Evolutionary conservation across 2,113 vertebrate genomes (phyloP).

Genomic region (Gobius niger): DNA sequence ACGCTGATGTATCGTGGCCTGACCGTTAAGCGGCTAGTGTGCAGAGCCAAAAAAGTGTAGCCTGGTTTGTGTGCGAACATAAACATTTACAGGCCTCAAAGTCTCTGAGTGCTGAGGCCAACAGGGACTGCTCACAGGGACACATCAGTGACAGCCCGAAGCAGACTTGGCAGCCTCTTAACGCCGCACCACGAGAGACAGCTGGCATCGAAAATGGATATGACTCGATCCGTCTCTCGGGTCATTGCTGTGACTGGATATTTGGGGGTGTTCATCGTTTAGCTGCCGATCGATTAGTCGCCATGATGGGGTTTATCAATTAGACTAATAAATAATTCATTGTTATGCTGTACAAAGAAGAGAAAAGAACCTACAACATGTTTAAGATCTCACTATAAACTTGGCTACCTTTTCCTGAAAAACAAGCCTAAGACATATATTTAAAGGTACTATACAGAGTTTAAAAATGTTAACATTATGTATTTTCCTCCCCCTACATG

Average conservation of each 20-base stretch:
- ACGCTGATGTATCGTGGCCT: constrained; percentile 35
- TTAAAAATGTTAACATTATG: no score
- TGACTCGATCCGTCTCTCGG: constrained; percentile 5
- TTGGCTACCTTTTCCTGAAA: no score
- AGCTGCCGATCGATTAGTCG: no score
- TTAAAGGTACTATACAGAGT: no score
- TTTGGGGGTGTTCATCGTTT: no score
- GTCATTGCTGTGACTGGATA: background rate
- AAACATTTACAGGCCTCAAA: constrained; percentile 43
- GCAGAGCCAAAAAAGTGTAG: constrained; percentile 37
- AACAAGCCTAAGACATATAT: no score
- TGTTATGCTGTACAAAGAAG: no score
- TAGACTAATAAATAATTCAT: no score
- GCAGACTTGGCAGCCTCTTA: constrained; percentile 30
- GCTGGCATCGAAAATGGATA: constrained; percentile 12
- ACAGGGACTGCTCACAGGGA: constrained; percentile 28
- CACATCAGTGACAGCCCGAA: constrained; percentile 21
- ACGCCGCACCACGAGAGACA: constrained; percentile 30
- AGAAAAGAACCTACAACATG: no score
- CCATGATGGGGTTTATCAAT: no score
- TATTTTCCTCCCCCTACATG: no score
- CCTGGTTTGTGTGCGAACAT: constrained; percentile 24
- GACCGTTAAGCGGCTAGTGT: constrained; percentile 15
- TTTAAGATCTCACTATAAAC: no score
- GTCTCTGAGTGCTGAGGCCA: constrained; percentile 21